A percentile compares a stretch with the other conserved stretches of the same genome.
These are phyloP conservation scores for Bufotes viridis DNA, from an alignment of 2,797 vertebrate species.

Conservation along the genomic window DNA sequence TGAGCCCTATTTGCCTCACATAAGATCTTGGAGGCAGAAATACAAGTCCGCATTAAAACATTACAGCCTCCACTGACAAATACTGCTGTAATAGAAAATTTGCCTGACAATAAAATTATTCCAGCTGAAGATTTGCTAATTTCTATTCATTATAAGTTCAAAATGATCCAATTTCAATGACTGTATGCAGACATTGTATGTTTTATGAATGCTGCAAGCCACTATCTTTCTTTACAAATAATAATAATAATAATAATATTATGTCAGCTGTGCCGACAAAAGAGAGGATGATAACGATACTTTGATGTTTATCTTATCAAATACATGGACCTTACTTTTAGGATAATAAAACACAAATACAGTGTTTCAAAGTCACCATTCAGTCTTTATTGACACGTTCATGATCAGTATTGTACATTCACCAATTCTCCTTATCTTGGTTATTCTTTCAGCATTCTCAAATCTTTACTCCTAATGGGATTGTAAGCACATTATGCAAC, in stretches of 20 bases:
- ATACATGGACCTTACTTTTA: not conserved
- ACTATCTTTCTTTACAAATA: not conserved
- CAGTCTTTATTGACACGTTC: no score
- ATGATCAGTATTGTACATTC: not conserved
- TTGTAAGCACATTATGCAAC: not conserved
- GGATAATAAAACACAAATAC: not conserved
- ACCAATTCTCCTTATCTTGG: not conserved
- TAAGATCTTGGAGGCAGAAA: no score
- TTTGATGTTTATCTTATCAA: not conserved
- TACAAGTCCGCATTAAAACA: no score
- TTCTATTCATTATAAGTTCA: no score
- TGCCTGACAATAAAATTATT: no score
- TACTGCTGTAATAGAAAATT: no score
- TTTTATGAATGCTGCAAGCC: no score
- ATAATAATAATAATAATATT: not conserved
- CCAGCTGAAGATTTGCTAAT: no score
- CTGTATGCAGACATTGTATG: no score
- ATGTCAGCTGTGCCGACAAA: not conserved
- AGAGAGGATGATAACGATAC: not conserved
- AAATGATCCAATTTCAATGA: no score
- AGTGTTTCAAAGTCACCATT: not conserved
- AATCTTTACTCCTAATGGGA: not conserved
- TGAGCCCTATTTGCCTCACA: no score
- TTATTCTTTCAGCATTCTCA: not conserved
- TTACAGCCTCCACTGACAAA: no score